Evolutionary conservation across 2,888 invertebrate species (phyloP).

Genomic region (Chymomyza caudatula): DNA sequence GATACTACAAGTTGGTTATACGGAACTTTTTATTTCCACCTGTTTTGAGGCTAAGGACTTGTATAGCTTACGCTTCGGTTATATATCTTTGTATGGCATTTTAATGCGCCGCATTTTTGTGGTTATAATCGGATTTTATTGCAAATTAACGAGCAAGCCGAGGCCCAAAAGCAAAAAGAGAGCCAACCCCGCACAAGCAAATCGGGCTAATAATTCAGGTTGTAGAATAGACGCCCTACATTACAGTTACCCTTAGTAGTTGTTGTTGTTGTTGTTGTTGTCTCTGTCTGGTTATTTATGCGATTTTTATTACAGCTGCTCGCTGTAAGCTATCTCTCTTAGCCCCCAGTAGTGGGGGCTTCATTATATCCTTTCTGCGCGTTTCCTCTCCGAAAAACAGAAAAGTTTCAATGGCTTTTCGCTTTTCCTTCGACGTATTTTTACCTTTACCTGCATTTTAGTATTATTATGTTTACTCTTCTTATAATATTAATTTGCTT

Average conservation of each 20-base stretch:
- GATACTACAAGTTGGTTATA: slow-evolving; percentile 60
- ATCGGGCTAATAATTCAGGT: slow-evolving; percentile 19
- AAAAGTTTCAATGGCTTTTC: slow-evolving; percentile 53
- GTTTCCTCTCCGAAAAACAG: slow-evolving; percentile 3
- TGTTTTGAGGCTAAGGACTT: slow-evolving; percentile 32
- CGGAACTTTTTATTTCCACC: slow-evolving; percentile 57
- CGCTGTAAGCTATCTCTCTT: not conserved
- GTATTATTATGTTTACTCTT: slow-evolving; percentile 61
- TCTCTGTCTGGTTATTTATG: slow-evolving; percentile 60
- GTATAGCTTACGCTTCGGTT: slow-evolving; percentile 19
- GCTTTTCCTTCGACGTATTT: not conserved
- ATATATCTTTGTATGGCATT: slow-evolving; percentile 52
- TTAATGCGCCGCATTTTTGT: slow-evolving; percentile 65
- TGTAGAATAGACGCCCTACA: slow-evolving; percentile 19
- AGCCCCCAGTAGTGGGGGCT: slow-evolving; percentile 25
- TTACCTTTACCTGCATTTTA: slow-evolving; percentile 31
- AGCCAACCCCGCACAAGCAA: slow-evolving; percentile 18
- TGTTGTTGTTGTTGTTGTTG: slow-evolving; percentile 23
- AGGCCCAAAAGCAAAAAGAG: not conserved
- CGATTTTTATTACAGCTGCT: slow-evolving; percentile 64
- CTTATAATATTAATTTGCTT: slow-evolving; percentile 58
- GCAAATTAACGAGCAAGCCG: slow-evolving; percentile 70
- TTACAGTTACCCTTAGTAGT: not conserved
- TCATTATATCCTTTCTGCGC: slow-evolving; percentile 52
- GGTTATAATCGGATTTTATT: slow-evolving; percentile 76